Conservation (phyloP, 2,888 invertebrate species). For the Pegoplata infirma region DNA sequence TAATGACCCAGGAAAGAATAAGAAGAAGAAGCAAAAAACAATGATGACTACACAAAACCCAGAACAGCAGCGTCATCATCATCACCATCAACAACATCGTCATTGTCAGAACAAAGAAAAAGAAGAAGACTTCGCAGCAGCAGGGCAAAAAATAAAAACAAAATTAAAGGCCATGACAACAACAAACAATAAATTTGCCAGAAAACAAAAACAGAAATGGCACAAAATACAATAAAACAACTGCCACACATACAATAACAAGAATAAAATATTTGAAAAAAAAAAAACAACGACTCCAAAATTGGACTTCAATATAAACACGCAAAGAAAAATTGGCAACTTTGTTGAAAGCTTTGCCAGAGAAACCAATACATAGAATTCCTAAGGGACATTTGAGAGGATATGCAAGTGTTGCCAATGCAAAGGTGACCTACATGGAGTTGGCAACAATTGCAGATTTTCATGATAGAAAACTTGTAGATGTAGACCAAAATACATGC, state of each 20-base stretch:
- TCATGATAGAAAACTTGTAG: no score
- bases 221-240: conserved; percentile 8
- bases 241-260: background rate
- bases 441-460: no score
- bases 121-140: background rate
- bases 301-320: no score
- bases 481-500: no score
- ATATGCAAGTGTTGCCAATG: no score
- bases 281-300: background rate
- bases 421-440: no score
- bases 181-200: conserved; percentile 29
- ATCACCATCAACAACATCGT: no score
- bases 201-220: conserved; percentile 17
- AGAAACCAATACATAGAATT: no score
- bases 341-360: no score
- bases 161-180: conserved; percentile 36
- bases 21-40: background rate
- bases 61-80: conserved; percentile 21
- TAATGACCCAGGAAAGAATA: conserved; percentile 31
- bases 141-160: conserved; percentile 25
- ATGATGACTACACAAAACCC: background rate
- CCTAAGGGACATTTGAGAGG: no score
- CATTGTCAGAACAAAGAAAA: conserved; percentile 1
- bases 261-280: background rate
- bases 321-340: no score